A percentile compares a stretch with the other conserved stretches of the same genome.
phyloP scores from a whole-genome alignment of 92 coral and sea anemone species.

The Plumapathes pennacea region DNA sequence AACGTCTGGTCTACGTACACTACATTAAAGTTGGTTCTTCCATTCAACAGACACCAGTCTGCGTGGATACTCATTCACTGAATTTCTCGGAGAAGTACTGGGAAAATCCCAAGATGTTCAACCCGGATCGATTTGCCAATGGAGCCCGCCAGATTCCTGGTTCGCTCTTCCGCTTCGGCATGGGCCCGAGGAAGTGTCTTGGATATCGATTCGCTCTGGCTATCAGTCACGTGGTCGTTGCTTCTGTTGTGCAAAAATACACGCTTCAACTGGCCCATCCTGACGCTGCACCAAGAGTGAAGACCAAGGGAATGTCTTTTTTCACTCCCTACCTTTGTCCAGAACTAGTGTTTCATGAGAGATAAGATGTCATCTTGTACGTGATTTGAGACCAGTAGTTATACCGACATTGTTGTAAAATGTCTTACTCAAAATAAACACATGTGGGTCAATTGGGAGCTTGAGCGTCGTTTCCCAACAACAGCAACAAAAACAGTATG shows the following conservation, averaged over 20 bases:
- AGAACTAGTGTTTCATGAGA: conserved; percentile 46
- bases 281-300: conserved; percentile 29
- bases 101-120: conserved; percentile 71
- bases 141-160: conserved; percentile 66
- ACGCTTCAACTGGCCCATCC: conserved; percentile 46
- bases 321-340: conserved; percentile 85
- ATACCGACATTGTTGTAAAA: too few species aligned
- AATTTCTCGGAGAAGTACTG: conserved; percentile 77
- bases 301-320: conserved; percentile 68
- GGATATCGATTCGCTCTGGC: conserved; percentile 90
- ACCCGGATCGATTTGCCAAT: conserved; percentile 72
- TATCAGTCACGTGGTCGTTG: conserved; percentile 72
- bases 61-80: conserved; percentile 84
- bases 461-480: too few species aligned
- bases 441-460: too few species aligned
- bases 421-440: too few species aligned
- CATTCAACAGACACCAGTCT: conserved; percentile 70
- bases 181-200: conserved; percentile 92
- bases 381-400: too few species aligned
- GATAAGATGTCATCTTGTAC: too few species aligned
- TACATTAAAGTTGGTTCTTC: neutral
- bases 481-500: too few species aligned
- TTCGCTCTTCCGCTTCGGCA: conserved; percentile 86
- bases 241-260: conserved; percentile 64
- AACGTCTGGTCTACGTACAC: neutral